Evolutionary conservation across 2,797 vertebrate genomes (phyloP).

Genomic region (Parauchenoglanis ngamensis): DNA sequence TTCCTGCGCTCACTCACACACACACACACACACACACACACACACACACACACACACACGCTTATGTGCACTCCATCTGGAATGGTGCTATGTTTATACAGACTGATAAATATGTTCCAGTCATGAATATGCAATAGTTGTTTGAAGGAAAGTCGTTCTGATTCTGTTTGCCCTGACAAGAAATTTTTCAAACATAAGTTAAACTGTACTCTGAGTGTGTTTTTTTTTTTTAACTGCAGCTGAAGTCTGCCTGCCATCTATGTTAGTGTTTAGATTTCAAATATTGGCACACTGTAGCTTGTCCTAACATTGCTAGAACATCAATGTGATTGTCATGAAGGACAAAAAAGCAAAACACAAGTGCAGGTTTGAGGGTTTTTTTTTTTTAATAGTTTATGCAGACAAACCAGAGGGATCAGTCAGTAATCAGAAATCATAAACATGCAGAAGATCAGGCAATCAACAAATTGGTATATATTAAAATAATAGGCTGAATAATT

Average conservation of each 20-base stretch:
- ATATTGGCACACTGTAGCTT: neutral
- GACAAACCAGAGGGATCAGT: neutral
- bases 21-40: neutral
- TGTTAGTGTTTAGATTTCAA: neutral
- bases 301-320: neutral
- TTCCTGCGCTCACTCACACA: neutral
- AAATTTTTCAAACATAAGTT: conserved; percentile 56
- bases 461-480: neutral
- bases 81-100: conserved; percentile 59
- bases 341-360: neutral
- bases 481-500: neutral
- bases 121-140: conserved; percentile 59
- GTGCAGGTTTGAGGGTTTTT: neutral
- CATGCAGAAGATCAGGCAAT: neutral
- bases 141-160: conserved; percentile 45
- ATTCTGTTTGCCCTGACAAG: conserved; percentile 46
- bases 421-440: neutral
- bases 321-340: neutral
- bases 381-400: neutral
- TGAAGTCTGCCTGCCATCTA: neutral
- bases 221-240: neutral
- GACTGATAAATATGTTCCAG: conserved; percentile 51
- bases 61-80: conserved; percentile 48
- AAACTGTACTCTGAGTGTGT: conserved; percentile 18
- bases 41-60: conserved; percentile 14